These are phyloP conservation scores for Trichechus manatus DNA, from an alignment of 2,113 vertebrate species.

Conservation along the genomic window DNA sequence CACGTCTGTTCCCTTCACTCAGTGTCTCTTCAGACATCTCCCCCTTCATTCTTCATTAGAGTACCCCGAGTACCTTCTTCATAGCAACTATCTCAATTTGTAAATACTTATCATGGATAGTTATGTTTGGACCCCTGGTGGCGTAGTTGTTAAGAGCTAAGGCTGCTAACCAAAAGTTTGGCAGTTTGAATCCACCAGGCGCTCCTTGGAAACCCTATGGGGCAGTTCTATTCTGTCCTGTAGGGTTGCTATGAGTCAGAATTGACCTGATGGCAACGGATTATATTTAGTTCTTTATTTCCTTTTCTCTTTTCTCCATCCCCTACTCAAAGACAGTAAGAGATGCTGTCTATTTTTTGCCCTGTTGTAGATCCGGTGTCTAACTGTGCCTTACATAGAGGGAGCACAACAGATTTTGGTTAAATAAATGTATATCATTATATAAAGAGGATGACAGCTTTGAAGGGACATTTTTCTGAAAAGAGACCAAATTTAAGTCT, in stretches of 20 bases:
- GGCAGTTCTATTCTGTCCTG: too few species aligned
- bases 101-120: not conserved
- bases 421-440: not conserved
- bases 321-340: not conserved
- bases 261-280: too few species aligned
- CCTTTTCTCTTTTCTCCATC: not conserved
- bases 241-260: too few species aligned
- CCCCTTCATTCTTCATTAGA: not conserved
- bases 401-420: not conserved
- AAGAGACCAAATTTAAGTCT: not conserved
- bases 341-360: not conserved
- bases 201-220: too few species aligned
- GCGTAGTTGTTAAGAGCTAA: too few species aligned
- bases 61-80: not conserved
- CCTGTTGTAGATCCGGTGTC: not conserved
- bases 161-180: too few species aligned
- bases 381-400: not conserved
- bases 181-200: too few species aligned
- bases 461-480: not conserved
- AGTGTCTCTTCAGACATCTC: not conserved
- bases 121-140: too few species aligned
- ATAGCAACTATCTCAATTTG: not conserved
- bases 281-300: not conserved
- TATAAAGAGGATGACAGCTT: not conserved
- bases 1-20: not conserved